A percentile compares a stretch with the other conserved stretches of the same genome.
Conservation (phyloP, 2,888 invertebrate species). For the Amorpha juglandis region DNA sequence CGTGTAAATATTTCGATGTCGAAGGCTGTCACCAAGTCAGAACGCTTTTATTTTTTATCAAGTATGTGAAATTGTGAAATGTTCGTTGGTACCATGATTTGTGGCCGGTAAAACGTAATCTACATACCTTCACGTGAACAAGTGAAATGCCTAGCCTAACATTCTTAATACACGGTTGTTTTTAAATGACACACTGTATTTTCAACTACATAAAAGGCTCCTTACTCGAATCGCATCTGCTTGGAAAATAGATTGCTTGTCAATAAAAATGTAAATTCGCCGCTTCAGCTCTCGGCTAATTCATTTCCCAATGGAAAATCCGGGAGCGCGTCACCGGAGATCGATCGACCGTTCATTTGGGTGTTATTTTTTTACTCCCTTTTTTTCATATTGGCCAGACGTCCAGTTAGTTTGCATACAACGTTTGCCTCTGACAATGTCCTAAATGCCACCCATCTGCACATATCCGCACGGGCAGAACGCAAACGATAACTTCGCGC, state of each 20-base stretch:
- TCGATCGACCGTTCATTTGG: conserved; percentile 80
- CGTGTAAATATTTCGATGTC: conserved; percentile 17
- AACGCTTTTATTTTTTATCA: conserved; percentile 9
- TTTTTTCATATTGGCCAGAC: conserved; percentile 76
- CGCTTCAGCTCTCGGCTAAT: conserved; percentile 80
- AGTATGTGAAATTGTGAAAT: conserved; percentile 22
- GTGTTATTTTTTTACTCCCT: conserved; percentile 61
- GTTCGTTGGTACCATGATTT: conserved; percentile 4
- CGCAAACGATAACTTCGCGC: conserved; percentile 53
- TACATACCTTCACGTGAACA: conserved; percentile 22
- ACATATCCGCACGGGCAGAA: conserved; percentile 11
- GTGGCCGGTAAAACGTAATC: conserved; percentile 9
- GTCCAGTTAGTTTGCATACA: conserved; percentile 66
- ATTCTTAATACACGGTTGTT: conserved; percentile 16
- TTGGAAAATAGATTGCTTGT: conserved; percentile 81
- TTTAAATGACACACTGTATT: conserved; percentile 37
- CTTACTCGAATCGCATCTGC: conserved; percentile 71
- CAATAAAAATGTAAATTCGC: conserved; percentile 84
- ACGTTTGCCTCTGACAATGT: conserved; percentile 55
- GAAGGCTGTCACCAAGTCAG: conserved; percentile 5
- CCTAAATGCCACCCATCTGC: conserved; percentile 43
- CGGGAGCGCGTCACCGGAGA: conserved; percentile 79
- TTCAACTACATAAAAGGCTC: conserved; percentile 61
- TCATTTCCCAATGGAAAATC: conserved; percentile 83
- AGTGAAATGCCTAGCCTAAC: conserved; percentile 5